phyloP scores from a whole-genome alignment of 2,113 vertebrate species.

The Melanostigma gelatinosum region DNA sequence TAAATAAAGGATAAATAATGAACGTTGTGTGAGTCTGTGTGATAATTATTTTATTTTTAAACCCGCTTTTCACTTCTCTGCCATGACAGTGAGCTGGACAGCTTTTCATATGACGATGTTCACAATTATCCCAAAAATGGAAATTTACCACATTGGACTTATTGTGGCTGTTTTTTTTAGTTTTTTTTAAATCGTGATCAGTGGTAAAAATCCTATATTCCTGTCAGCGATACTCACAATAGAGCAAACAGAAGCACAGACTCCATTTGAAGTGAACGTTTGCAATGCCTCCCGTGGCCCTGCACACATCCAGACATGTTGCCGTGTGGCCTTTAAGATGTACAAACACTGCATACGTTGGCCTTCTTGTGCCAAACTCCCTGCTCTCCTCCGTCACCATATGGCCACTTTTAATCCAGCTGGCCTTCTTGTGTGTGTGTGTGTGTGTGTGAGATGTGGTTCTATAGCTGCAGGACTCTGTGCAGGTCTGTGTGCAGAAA shows the following conservation, averaged over 20 bases:
- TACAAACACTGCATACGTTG: conserved; percentile 40
- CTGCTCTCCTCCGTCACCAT: conserved; percentile 50
- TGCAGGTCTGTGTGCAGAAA: conserved; percentile 24
- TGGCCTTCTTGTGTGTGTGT: conserved; percentile 12
- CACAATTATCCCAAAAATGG: no score
- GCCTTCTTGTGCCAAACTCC: conserved; percentile 19
- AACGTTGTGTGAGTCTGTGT: no score
- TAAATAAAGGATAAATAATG: neutral
- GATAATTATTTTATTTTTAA: no score
- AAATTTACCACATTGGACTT: no score
- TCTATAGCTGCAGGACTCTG: conserved; percentile 16
- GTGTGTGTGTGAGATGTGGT: neutral
- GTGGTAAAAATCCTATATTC: no score
- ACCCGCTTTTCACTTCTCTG: no score
- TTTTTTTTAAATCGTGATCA: no score
- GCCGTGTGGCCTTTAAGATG: conserved; percentile 21
- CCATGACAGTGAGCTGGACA: no score
- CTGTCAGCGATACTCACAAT: neutral
- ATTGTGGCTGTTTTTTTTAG: no score
- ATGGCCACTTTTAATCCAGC: conserved; percentile 60
- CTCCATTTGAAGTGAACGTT: neutral
- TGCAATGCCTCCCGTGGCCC: neutral
- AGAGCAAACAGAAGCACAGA: neutral
- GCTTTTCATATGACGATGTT: no score
- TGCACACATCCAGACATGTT: neutral